A percentile compares a stretch with the other conserved stretches of the same genome.
These are phyloP conservation scores for Ctenochaetus hawaiiensis DNA, from an alignment of 2,797 vertebrate genomes.

Conservation along the genomic window DNA sequence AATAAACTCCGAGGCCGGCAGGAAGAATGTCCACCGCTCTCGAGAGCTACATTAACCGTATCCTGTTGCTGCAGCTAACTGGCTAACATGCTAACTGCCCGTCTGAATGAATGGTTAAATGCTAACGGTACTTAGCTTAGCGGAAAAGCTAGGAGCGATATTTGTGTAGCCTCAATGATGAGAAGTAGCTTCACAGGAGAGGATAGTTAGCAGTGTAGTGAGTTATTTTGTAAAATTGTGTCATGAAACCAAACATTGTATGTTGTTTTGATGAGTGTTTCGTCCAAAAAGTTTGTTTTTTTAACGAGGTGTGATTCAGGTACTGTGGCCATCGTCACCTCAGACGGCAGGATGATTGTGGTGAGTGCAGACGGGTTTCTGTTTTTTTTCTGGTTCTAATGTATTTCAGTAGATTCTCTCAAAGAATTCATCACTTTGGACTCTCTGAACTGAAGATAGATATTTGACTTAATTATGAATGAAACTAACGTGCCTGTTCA, in stretches of 20 bases:
- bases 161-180: neutral
- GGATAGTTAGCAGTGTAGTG: fast-evolving
- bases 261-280: neutral
- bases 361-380: slow-evolving; percentile 80
- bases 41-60: slow-evolving; percentile 97
- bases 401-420: too few species aligned
- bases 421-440: too few species aligned
- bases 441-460: too few species aligned
- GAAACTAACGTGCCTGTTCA: too few species aligned
- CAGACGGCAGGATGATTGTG: slow-evolving; percentile 99
- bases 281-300: slow-evolving; percentile 57
- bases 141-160: neutral
- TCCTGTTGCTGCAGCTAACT: slow-evolving; percentile 78
- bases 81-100: slow-evolving; percentile 40
- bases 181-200: fast-evolving
- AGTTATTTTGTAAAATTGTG: neutral
- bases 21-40: slow-evolving; percentile 91
- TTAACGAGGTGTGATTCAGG: slow-evolving; percentile 85
- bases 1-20: slow-evolving; percentile 1
- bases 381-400: too few species aligned
- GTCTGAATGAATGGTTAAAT: slow-evolving; percentile 39
- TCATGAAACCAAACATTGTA: neutral
- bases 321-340: slow-evolving; percentile 97
- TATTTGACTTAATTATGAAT: too few species aligned
- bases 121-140: slow-evolving; percentile 34